Percentiles rank a stretch among this genome's conserved stretches.
Evolutionary conservation across 2,113 vertebrate species (phyloP).

Genomic region (Mus pahari): DNA sequence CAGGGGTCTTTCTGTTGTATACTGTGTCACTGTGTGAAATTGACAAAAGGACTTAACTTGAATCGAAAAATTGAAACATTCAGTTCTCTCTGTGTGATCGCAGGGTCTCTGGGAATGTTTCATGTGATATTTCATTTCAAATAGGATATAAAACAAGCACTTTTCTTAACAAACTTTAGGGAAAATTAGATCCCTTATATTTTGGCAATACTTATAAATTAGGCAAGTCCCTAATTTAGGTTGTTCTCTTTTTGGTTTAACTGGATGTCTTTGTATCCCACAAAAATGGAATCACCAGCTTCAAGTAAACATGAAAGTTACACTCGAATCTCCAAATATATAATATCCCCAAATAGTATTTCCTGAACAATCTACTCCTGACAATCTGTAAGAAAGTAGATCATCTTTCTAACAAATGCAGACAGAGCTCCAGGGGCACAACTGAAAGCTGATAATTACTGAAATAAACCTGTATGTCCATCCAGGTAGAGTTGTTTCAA

Average conservation of each 20-base stretch:
- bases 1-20: background rate
- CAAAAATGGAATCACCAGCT: background rate
- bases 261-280: background rate
- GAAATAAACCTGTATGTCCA: background rate
- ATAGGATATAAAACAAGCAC: background rate
- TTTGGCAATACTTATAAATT: background rate
- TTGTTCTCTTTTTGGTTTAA: background rate
- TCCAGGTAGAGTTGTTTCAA: background rate
- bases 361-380: background rate
- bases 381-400: background rate
- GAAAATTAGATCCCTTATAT: background rate
- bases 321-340: background rate
- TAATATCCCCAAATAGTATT: background rate
- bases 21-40: background rate
- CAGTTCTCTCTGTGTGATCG: background rate
- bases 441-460: background rate
- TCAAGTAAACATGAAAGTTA: background rate
- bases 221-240: background rate
- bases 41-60: slow-evolving; percentile 19
- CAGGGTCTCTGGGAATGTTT: background rate
- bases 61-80: background rate
- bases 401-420: background rate
- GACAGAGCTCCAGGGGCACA: background rate
- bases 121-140: background rate
- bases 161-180: slow-evolving; percentile 30